Evolutionary conservation across 2,113 vertebrate species (phyloP).

Genomic region (Rousettus leschenaultii): DNA sequence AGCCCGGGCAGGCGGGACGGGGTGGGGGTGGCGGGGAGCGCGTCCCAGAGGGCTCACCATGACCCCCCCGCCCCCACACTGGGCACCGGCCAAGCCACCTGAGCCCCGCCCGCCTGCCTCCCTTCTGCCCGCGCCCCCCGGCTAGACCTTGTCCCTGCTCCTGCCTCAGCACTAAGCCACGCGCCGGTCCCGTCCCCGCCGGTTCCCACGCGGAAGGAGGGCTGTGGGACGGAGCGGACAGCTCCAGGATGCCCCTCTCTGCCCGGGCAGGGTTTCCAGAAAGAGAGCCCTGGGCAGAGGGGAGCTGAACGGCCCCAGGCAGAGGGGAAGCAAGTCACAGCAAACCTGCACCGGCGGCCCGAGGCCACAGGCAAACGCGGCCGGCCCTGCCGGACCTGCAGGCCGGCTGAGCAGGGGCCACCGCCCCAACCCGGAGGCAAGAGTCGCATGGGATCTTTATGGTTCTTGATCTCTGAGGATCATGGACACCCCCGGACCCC

Average conservation of each 20-base stretch:
- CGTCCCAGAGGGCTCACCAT: neutral
- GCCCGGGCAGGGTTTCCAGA: no score
- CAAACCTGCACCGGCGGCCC: no score
- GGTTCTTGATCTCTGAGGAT: neutral
- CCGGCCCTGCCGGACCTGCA: neutral
- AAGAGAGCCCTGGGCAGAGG: neutral
- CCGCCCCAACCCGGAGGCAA: no score
- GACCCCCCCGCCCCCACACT: neutral
- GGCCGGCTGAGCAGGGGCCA: neutral
- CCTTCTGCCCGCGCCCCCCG: neutral
- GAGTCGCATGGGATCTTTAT: neutral
- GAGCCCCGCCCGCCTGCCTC: neutral
- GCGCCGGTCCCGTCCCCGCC: neutral
- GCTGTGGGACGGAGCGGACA: neutral
- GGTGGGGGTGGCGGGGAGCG: rapidly evolving
- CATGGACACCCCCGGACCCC: neutral
- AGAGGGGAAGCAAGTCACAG: neutral
- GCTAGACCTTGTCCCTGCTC: neutral
- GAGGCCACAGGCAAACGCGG: neutral
- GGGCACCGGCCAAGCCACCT: neutral
- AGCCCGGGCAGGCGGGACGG: neutral
- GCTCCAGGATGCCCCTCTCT: neutral
- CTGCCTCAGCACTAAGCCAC: neutral
- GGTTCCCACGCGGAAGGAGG: neutral
- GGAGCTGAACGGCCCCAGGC: neutral